These are phyloP conservation scores for Tanytarsus gracilentus DNA, from an alignment of 2,888 invertebrate species.

Conservation along the genomic window DNA sequence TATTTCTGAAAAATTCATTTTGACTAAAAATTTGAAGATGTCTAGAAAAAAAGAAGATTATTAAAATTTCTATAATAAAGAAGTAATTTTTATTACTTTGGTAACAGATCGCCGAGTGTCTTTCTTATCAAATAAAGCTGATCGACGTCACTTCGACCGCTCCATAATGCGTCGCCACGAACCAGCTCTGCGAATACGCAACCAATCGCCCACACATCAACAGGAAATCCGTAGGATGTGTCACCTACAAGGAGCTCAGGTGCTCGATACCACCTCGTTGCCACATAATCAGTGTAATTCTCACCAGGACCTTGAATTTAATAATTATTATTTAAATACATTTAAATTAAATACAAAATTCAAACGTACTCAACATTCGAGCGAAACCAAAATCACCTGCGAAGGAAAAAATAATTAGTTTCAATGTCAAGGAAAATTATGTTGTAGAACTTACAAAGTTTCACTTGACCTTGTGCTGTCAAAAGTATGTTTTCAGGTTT, in stretches of 20 bases:
- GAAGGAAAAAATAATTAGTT: neutral
- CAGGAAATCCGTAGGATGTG: conserved; percentile 81
- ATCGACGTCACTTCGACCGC: conserved; percentile 97
- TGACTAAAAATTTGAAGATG: conserved; percentile 94
- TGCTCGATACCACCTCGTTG: conserved; percentile 96
- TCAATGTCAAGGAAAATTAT: neutral
- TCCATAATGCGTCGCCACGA: conserved; percentile 91
- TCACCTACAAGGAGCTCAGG: conserved; percentile 97
- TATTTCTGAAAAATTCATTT: conserved; percentile 85
- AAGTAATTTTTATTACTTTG: conserved; percentile 36
- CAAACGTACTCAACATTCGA: conserved; percentile 70
- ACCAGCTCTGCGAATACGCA: conserved; percentile 83
- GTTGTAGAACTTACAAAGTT: conserved; percentile 51
- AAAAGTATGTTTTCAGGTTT: conserved; percentile 98
- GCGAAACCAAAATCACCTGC: conserved; percentile 95
- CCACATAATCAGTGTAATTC: conserved; percentile 98
- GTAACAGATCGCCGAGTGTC: conserved; percentile 87
- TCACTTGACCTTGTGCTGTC: conserved; percentile 86
- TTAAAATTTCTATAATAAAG: neutral
- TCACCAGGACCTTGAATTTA: conserved; percentile 70
- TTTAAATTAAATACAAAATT: neutral
- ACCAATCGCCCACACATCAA: conserved; percentile 98
- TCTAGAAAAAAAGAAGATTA: conserved; percentile 40
- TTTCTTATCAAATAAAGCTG: conserved; percentile 92
- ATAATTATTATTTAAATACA: neutral